Evolutionary conservation across 2,113 vertebrate species (phyloP).

Genomic region (Girardinichthys multiradiatus): DNA sequence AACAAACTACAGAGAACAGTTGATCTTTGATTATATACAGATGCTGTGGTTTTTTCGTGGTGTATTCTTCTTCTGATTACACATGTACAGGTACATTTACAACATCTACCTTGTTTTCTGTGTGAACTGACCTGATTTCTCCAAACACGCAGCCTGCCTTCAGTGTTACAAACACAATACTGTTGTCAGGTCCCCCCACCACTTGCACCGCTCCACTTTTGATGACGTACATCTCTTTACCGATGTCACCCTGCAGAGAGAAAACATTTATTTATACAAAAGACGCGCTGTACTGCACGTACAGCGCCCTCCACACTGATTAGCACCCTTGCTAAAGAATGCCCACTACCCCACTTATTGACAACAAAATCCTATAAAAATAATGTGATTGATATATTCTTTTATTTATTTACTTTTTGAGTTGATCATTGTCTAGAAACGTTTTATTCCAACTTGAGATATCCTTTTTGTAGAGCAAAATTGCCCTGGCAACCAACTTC

Average conservation of each 20-base stretch:
- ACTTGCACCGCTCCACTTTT: conserved; percentile 95
- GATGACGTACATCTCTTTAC: conserved; percentile 97
- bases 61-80: not conserved
- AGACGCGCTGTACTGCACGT: too few species aligned
- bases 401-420: too few species aligned
- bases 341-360: too few species aligned
- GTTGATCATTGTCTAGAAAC: too few species aligned
- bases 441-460: too few species aligned
- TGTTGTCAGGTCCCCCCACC: conserved; percentile 90
- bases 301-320: too few species aligned
- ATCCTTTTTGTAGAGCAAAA: too few species aligned
- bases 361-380: too few species aligned
- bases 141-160: conserved; percentile 90
- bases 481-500: too few species aligned
- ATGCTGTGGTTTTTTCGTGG: not conserved
- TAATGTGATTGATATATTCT: too few species aligned
- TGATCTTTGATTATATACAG: not conserved
- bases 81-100: too few species aligned
- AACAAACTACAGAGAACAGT: conserved; percentile 14
- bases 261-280: not conserved
- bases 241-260: conserved; percentile 89
- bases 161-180: conserved; percentile 89
- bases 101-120: not conserved
- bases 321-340: too few species aligned
- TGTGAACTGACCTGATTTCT: conserved; percentile 64